phyloP scores from a whole-genome alignment of 2,113 vertebrate species.

The Plecotus auritus region DNA sequence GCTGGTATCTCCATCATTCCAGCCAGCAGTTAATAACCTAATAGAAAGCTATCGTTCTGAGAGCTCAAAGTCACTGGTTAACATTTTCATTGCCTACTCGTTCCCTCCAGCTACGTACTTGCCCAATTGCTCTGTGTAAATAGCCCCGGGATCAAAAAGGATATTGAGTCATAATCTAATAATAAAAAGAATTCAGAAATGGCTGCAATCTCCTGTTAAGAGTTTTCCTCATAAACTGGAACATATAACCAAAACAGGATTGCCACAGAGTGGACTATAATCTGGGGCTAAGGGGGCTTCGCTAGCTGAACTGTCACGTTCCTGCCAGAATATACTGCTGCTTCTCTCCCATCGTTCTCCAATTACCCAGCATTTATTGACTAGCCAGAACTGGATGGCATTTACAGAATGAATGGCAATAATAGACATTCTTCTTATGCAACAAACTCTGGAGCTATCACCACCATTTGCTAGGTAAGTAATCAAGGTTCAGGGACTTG shows the following conservation, averaged over 20 bases:
- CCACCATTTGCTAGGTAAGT: neutral
- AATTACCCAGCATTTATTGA: neutral
- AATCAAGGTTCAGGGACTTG: neutral
- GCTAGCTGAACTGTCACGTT: neutral
- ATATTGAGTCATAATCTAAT: neutral
- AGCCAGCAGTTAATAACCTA: neutral
- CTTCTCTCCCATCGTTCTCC: neutral
- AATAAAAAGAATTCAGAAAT: neutral
- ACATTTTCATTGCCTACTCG: neutral
- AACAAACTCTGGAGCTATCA: neutral
- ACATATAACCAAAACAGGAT: neutral
- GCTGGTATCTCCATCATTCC: neutral
- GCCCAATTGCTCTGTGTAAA: neutral
- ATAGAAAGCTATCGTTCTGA: neutral
- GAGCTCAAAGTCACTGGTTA: neutral
- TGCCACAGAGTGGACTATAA: neutral
- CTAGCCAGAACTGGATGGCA: neutral
- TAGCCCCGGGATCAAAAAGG: neutral
- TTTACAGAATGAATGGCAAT: neutral
- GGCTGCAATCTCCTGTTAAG: neutral
- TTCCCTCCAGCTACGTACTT: neutral
- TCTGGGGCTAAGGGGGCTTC: neutral
- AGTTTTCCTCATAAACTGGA: neutral
- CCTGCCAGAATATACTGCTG: neutral
- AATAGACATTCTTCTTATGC: neutral